Percentiles rank a stretch among this genome's conserved stretches.
These are phyloP conservation scores for Ormyrus pomaceus DNA, from an alignment of 2,888 invertebrate genomes.

Conservation along the genomic window DNA sequence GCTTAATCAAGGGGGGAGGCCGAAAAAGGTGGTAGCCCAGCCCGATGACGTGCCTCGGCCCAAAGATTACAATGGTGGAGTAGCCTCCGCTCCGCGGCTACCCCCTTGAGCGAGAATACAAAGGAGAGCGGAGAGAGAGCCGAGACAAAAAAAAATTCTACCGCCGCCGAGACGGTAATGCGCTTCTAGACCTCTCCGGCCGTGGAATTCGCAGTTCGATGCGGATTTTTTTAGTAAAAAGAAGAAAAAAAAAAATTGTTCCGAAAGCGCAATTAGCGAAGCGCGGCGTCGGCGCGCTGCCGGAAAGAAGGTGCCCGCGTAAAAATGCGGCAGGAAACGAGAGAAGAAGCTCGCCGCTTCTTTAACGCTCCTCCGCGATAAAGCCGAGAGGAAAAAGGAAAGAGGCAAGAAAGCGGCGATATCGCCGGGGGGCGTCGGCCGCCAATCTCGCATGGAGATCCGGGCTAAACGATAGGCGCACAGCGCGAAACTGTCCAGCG, in stretches of 20 bases:
- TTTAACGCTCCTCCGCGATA: not conserved
- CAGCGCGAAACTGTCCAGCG: slow-evolving; percentile 68
- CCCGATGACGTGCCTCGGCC: slow-evolving; percentile 7
- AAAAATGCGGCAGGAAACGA: not conserved
- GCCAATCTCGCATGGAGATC: slow-evolving; percentile 74
- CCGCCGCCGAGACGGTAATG: no score
- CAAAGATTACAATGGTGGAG: slow-evolving; percentile 44
- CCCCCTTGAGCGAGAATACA: slow-evolving; percentile 21
- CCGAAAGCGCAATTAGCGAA: no score
- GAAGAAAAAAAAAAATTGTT: no score
- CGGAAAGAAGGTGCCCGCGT: no score
- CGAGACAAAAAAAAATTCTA: not conserved
- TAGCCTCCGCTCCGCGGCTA: not conserved
- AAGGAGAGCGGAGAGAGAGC: slow-evolving; percentile 11
- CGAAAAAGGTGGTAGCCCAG: slow-evolving; percentile 40
- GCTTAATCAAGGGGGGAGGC: slow-evolving; percentile 3
- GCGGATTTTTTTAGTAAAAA: no score
- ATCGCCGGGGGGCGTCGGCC: slow-evolving; percentile 57
- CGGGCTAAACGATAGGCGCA: slow-evolving; percentile 75
- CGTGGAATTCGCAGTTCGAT: no score
- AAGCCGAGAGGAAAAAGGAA: slow-evolving; percentile 1
- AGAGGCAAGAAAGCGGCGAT: slow-evolving; percentile 18
- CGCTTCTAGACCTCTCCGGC: no score
- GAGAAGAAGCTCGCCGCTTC: not conserved
- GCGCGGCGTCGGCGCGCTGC: no score